These are phyloP conservation scores for Grallaria varia DNA, from an alignment of 2,113 vertebrate genomes.

Conservation along the genomic window DNA sequence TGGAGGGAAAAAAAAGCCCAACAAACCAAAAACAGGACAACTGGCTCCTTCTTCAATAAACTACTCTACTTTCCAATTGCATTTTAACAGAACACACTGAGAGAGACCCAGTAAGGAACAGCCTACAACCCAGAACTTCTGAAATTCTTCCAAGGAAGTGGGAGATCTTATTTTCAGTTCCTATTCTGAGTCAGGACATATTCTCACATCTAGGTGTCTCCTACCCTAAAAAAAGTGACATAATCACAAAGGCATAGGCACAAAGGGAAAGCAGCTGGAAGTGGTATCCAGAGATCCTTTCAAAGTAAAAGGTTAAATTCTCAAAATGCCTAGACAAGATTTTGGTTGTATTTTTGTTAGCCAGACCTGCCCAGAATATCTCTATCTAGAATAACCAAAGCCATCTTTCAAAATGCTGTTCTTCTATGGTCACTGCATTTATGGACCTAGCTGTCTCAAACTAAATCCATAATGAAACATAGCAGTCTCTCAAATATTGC, in stretches of 20 bases:
- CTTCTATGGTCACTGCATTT: neutral
- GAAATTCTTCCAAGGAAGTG: neutral
- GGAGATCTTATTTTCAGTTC: neutral
- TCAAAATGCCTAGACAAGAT: neutral
- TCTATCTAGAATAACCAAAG: neutral
- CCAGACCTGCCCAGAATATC: neutral
- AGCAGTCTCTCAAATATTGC: neutral
- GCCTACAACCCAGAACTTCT: neutral
- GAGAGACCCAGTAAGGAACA: neutral
- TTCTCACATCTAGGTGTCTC: neutral
- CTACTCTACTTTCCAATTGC: neutral
- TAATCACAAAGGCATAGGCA: neutral
- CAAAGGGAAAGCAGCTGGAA: neutral
- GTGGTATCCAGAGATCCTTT: neutral
- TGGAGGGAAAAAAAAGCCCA: accelerated
- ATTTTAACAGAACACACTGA: neutral
- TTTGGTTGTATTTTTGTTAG: neutral
- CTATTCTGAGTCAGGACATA: neutral
- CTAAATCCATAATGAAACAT: neutral
- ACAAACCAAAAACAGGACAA: neutral
- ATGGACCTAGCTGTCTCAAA: neutral
- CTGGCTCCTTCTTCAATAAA: neutral
- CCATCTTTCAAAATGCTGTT: neutral
- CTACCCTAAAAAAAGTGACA: neutral
- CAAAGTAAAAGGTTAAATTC: neutral